Base-by-base conservation (phyloP, 2,797 vertebrate species). In the Salarias fasciatus region DNA sequence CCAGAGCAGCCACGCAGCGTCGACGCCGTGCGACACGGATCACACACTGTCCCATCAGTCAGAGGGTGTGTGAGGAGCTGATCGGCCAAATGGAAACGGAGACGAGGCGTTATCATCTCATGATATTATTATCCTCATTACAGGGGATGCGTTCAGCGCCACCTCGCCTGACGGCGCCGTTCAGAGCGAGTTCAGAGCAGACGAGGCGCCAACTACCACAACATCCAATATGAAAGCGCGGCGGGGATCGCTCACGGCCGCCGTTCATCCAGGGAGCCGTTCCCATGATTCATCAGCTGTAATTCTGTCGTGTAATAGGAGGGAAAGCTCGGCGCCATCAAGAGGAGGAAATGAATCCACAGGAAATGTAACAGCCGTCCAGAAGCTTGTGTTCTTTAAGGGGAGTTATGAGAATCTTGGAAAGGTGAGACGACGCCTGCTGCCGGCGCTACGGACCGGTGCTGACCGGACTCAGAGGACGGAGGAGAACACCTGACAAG, bases 41-140 rank as follows among this genome's bases (percentile, higher is more conserved):
- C 65, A 11, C 50, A 7, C 46, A 2, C 31, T 79, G 75, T 78
- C 13, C 72, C 7, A 82, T 82, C 76, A 81, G 70, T 72, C 70
- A 53, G 64, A 64, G 54, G 3, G 68, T 75, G 56, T 28, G 44
- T 29, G 11, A n/a, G 41, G 15, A 75, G 75, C 69, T 64, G 12
- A 37, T 53, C 61, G 51, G 60, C 69, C 62, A 64, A 65, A 75
- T 62, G 72, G 69, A 73, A 70, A 55, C 58, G 48, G 49, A 78
- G 65, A 15, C 57, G 15, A 2, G 57, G 1, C 53, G 47, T 73
- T 63, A 71, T 67, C 63, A 33, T 67, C 66, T 54, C 6, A 44
- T 45, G 59, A 62, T 75, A 55, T 80, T 75, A 67, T 69, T 64
- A 52, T 70, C 56, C 53, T 60, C 69, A 71, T 73, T 71, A 70